Percentiles rank a stretch among this genome's conserved stretches.
Conservation (phyloP, 1,140 invertebrate species). For the Pomacea maculata region DNA sequence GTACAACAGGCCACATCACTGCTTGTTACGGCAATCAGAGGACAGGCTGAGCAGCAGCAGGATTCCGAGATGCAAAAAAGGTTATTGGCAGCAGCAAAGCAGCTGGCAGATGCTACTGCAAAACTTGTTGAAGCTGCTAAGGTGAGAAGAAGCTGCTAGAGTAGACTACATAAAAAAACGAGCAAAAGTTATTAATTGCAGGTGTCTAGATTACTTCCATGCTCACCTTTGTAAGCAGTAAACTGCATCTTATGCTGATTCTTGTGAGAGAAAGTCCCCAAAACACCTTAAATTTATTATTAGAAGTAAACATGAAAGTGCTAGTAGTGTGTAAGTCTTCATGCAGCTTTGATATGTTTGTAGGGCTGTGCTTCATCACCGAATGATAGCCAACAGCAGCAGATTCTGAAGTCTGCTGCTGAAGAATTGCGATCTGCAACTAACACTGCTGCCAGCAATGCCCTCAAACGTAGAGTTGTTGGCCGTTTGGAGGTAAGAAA, state of each 20-base stretch:
- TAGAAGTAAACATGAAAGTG: neutral
- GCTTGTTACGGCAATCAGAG: slow-evolving; percentile 91
- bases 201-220: neutral
- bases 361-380: slow-evolving; percentile 72
- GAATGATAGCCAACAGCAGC: slow-evolving; percentile 84
- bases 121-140: slow-evolving; percentile 96
- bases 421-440: slow-evolving; percentile 92
- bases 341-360: neutral
- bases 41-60: slow-evolving; percentile 86
- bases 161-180: neutral
- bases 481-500: slow-evolving; percentile 73
- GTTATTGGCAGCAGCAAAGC: slow-evolving; percentile 83
- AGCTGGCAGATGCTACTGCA: slow-evolving; percentile 94
- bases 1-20: slow-evolving; percentile 82
- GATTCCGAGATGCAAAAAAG: slow-evolving; percentile 90
- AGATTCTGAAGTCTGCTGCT: slow-evolving; percentile 84
- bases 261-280: neutral
- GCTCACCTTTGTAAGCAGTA: too few species aligned
- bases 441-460: slow-evolving; percentile 80
- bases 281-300: neutral
- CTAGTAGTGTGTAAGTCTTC: neutral
- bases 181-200: neutral
- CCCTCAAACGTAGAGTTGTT: slow-evolving; percentile 81
- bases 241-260: too few species aligned
- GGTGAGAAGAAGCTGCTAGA: slow-evolving; percentile 36